These are phyloP conservation scores for Heptranchias perlo DNA, from an alignment of 2,113 vertebrate species.

Conservation along the genomic window DNA sequence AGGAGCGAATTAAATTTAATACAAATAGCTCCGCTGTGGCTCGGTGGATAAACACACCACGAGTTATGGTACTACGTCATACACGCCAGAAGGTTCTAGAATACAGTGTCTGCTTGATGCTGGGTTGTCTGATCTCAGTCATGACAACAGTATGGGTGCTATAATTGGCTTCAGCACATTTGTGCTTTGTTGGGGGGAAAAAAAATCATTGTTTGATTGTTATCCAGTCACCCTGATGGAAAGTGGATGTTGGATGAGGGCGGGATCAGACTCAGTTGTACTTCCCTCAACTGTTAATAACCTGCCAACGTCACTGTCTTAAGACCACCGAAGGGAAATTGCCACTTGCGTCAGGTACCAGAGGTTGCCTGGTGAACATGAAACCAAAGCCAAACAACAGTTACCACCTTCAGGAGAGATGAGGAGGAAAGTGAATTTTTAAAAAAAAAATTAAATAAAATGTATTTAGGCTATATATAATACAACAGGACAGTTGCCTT, in stretches of 20 bases:
- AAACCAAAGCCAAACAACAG: not conserved
- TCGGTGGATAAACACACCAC: not conserved
- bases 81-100: not conserved
- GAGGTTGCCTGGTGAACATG: not conserved
- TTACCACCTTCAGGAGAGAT: not conserved
- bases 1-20: not conserved
- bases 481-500: not conserved
- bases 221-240: not conserved
- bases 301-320: not conserved
- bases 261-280: not conserved
- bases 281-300: no score
- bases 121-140: not conserved
- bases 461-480: no score
- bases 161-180: not conserved
- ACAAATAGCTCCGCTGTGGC: not conserved
- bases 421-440: not conserved
- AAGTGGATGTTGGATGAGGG: not conserved
- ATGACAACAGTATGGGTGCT: not conserved
- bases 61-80: not conserved
- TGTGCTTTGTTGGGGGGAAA: not conserved
- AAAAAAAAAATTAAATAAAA: not conserved
- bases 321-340: not conserved
- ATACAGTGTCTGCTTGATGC: not conserved
- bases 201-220: not conserved
- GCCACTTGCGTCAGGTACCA: not conserved